Conservation (phyloP, 2,113 vertebrate genomes). For the Sorex fumeus region DNA sequence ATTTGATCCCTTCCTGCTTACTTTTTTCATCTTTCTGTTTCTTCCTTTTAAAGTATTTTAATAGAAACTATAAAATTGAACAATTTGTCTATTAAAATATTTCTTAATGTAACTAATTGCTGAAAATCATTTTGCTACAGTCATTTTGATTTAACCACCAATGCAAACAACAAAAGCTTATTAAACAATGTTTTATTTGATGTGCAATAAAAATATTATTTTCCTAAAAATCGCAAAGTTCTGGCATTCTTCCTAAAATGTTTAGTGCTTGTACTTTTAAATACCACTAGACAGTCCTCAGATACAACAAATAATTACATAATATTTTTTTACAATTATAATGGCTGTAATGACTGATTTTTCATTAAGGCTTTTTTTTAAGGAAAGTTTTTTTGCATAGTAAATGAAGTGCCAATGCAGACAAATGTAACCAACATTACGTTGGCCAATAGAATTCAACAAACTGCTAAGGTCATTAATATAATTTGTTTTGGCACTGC, state of each 20-base stretch:
- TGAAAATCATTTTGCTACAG: conserved; percentile 24
- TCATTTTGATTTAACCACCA: conserved; percentile 41
- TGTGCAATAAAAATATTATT: conserved; percentile 57
- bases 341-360: conserved; percentile 83
- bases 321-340: conserved; percentile 85
- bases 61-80: not conserved
- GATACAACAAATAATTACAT: conserved; percentile 78
- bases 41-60: not conserved
- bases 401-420: conserved; percentile 89
- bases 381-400: conserved; percentile 88
- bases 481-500: conserved; percentile 93
- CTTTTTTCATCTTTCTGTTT: not conserved
- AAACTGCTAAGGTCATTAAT: conserved; percentile 92
- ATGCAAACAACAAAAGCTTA: conserved; percentile 41
- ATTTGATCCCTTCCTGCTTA: not conserved
- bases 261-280: conserved; percentile 61
- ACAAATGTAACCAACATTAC: conserved; percentile 90
- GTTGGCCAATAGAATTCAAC: conserved; percentile 91
- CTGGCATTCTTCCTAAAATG: conserved; percentile 38
- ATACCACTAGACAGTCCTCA: conserved; percentile 64
- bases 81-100: conserved; percentile 15
- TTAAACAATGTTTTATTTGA: conserved; percentile 61
- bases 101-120: not conserved
- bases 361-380: conserved; percentile 81
- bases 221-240: conserved; percentile 65